Evolutionary conservation across 2,888 invertebrate species (phyloP).

Genomic region (Drosophila pegasa): DNA sequence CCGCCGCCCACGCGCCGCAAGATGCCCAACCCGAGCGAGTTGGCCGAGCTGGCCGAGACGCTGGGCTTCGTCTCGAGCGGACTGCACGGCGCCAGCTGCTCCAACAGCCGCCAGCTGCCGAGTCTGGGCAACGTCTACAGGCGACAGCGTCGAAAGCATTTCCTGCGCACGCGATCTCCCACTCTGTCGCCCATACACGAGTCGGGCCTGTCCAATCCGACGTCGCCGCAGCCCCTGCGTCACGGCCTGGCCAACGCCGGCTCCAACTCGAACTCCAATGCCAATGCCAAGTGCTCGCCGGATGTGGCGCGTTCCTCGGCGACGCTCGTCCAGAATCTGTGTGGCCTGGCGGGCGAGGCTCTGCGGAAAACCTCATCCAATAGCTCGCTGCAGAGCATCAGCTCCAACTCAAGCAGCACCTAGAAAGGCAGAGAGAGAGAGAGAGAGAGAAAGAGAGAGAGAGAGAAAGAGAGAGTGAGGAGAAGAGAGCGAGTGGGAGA

Average conservation of each 20-base stretch:
- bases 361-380: conserved; percentile 76
- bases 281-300: conserved; percentile 71
- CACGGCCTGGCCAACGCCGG: conserved; percentile 71
- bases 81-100: conserved; percentile 5
- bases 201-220: conserved; percentile 89
- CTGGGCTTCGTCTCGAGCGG: conserved; percentile 84
- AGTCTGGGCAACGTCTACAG: conserved; percentile 78
- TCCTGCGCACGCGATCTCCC: conserved; percentile 86
- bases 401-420: conserved; percentile 80
- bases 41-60: conserved; percentile 87
- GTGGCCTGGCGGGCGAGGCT: conserved; percentile 60
- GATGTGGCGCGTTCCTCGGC: conserved; percentile 74
- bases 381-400: conserved; percentile 81
- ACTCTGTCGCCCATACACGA: conserved; percentile 90
- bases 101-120: conserved; percentile 66
- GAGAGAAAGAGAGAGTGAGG: conserved; percentile 4
- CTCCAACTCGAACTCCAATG: conserved; percentile 17
- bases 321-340: conserved; percentile 69
- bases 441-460: not conserved
- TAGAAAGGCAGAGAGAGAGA: conserved; percentile 29
- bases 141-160: conserved; percentile 85
- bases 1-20: conserved; percentile 86
- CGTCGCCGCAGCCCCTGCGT: conserved; percentile 86
- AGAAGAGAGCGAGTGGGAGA: not conserved
- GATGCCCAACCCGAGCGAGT: conserved; percentile 86